A percentile compares a stretch with the other conserved stretches of the same genome.
These are phyloP conservation scores for Rhaphigaster nebulosa DNA, from an alignment of 2,888 invertebrate genomes.

Conservation along the genomic window DNA sequence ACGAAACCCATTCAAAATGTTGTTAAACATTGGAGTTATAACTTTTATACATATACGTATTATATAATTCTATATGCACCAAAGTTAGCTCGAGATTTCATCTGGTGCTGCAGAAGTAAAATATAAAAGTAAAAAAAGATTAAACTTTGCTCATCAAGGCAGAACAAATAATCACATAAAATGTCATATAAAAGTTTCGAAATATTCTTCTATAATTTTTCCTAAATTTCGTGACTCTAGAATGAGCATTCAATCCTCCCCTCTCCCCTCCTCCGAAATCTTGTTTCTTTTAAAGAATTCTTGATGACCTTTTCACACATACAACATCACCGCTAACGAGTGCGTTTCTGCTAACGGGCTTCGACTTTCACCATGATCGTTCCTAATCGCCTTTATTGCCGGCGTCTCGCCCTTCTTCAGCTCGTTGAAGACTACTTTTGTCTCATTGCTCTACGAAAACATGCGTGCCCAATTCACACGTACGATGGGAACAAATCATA, in stretches of 20 bases:
- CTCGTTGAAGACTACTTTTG: not conserved
- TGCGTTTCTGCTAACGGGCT: not conserved
- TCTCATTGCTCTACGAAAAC: not conserved
- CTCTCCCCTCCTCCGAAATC: no score
- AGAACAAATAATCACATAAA: no score
- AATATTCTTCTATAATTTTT: not conserved
- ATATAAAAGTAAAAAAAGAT: no score
- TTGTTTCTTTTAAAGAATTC: not conserved
- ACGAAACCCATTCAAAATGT: no score
- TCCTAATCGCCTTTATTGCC: not conserved
- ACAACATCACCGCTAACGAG: not conserved
- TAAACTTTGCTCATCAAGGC: no score
- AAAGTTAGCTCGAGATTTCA: no score
- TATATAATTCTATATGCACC: no score
- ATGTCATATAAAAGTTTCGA: no score
- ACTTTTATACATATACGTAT: no score
- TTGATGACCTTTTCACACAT: constrained; percentile 2
- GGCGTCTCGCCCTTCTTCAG: not conserved
- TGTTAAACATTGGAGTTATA: no score
- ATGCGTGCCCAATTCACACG: not conserved
- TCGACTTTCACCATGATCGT: not conserved
- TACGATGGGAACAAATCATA: not conserved
- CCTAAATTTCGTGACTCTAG: not conserved
- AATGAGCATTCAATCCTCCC: not conserved
- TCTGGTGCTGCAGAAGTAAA: no score